Conservation (phyloP, 2,113 vertebrate species). For the Lanius collurio region DNA sequence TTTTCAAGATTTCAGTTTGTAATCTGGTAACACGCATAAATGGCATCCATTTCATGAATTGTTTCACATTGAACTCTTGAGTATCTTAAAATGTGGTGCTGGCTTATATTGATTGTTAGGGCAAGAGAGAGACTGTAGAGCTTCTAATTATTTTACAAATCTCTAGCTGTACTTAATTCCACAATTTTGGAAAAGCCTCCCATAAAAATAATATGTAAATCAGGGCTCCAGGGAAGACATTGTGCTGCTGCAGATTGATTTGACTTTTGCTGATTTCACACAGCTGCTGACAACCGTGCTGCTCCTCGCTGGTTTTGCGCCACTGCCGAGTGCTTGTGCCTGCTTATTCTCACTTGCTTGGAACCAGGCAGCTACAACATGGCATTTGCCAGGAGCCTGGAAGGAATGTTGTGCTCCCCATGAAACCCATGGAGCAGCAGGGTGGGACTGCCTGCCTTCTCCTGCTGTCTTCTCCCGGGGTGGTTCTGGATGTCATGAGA, state of each 20-base stretch:
- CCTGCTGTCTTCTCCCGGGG: background rate
- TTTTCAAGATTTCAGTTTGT: slow-evolving; percentile 47
- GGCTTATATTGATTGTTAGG: background rate
- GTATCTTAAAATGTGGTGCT: background rate
- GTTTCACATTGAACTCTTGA: background rate
- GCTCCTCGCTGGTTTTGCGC: slow-evolving; percentile 28
- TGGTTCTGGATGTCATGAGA: background rate
- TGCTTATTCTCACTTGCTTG: slow-evolving; percentile 55
- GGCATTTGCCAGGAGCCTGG: slow-evolving; percentile 20
- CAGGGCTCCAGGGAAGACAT: background rate
- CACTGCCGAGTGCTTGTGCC: slow-evolving; percentile 22
- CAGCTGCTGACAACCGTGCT: slow-evolving; percentile 38
- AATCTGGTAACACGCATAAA: slow-evolving; percentile 42
- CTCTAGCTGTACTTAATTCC: background rate
- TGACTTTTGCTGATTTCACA: slow-evolving; percentile 63
- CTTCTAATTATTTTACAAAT: slow-evolving; percentile 39
- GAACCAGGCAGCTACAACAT: slow-evolving; percentile 43
- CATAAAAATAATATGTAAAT: slow-evolving; percentile 6
- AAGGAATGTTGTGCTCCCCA: background rate
- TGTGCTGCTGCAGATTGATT: slow-evolving; percentile 38
- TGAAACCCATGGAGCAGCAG: background rate
- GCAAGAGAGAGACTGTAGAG: background rate
- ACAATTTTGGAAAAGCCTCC: slow-evolving; percentile 13
- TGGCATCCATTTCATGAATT: slow-evolving; percentile 24
- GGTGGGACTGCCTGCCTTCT: slow-evolving; percentile 8